phyloP scores from a whole-genome alignment of 2,113 vertebrate genomes.

The Ailurus styani region DNA sequence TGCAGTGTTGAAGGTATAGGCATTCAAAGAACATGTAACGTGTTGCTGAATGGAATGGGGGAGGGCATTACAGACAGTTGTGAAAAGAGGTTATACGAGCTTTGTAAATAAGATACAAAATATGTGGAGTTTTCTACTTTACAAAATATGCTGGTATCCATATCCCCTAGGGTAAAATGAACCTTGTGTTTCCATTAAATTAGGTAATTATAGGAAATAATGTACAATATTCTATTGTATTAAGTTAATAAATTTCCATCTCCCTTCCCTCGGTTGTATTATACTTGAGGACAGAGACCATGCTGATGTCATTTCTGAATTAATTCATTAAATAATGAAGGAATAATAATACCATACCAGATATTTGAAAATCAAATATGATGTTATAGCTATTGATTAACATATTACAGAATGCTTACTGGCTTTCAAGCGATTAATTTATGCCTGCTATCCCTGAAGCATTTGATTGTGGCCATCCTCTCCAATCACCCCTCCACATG shows the following conservation, averaged over 20 bases:
- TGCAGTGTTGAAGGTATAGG: neutral
- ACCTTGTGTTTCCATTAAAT: neutral
- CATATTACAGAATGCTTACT: neutral
- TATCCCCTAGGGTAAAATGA: neutral
- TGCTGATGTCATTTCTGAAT: neutral
- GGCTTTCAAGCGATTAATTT: neutral
- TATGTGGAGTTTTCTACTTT: neutral
- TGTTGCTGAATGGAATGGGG: neutral
- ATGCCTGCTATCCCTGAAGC: neutral
- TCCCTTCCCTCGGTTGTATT: neutral
- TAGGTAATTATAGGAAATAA: neutral
- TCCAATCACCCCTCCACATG: neutral
- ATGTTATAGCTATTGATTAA: neutral
- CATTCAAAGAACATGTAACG: neutral
- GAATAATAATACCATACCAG: neutral
- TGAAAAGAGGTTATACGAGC: neutral
- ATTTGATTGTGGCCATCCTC: neutral
- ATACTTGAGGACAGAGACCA: neutral
- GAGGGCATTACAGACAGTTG: neutral
- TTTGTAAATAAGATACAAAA: neutral
- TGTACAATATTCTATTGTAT: neutral
- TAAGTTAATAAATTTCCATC: neutral
- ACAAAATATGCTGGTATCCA: neutral
- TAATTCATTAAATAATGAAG: neutral
- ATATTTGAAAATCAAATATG: neutral